Conservation (phyloP, 2,797 vertebrate species). For the Neosilurus hyrtlii region DNA sequence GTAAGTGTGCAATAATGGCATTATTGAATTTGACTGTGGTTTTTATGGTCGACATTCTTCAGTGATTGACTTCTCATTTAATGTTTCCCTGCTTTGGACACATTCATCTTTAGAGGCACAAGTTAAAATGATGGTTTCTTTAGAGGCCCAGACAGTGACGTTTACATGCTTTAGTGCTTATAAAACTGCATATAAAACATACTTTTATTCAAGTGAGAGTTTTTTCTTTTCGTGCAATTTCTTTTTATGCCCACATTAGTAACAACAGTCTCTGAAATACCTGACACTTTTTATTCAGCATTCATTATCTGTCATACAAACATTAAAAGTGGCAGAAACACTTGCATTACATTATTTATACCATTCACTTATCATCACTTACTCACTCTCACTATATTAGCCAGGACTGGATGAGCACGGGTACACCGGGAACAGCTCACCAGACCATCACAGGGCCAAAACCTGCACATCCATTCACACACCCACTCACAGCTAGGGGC, state of each 20-base stretch:
- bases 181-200: conserved; percentile 56
- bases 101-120: conserved; percentile 68
- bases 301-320: conserved; percentile 65
- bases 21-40: conserved; percentile 74
- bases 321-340: conserved; percentile 50
- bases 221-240: conserved; percentile 60
- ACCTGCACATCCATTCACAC: too few species aligned
- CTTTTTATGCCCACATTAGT: conserved; percentile 55
- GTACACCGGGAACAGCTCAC: too few species aligned
- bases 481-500: too few species aligned
- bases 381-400: too few species aligned
- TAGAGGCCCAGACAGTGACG: conserved; percentile 64
- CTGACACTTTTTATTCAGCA: conserved; percentile 49
- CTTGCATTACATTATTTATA: conserved; percentile 38
- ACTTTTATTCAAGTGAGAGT: conserved; percentile 72
- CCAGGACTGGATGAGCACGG: too few species aligned
- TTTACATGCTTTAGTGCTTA: conserved; percentile 59
- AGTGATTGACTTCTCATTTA: conserved; percentile 71
- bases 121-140: conserved; percentile 60
- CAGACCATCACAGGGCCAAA: too few species aligned
- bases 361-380: conserved; percentile 18
- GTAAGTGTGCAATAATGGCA: conserved; percentile 69
- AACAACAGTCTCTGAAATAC: conserved; percentile 59
- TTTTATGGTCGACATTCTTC: conserved; percentile 69
- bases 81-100: conserved; percentile 61